Conservation (phyloP, 2,888 invertebrate genomes). For the Onthophagus sagittarius region DNA sequence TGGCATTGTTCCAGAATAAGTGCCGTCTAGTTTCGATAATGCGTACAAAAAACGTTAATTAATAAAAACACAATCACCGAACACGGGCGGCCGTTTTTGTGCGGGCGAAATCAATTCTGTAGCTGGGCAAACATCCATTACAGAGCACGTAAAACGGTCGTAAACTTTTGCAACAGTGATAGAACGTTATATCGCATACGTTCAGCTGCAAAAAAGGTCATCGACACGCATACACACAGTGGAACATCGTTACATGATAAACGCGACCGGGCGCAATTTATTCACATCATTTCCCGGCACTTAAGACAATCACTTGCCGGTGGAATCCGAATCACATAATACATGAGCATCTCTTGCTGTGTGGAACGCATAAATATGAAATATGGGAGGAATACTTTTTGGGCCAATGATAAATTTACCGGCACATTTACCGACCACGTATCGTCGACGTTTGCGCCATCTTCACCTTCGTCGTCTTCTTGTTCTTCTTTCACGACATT, state of each 20-base stretch:
- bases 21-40: background rate
- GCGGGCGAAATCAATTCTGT: background rate
- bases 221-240: background rate
- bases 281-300: background rate
- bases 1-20: background rate
- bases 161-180: background rate
- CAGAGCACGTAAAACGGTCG: background rate
- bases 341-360: background rate
- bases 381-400: background rate
- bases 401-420: background rate
- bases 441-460: background rate
- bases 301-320: background rate
- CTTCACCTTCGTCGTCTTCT: background rate
- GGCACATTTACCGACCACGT: background rate
- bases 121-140: background rate
- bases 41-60: background rate
- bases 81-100: background rate
- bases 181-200: background rate
- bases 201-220: background rate
- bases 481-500: background rate
- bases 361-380: background rate
- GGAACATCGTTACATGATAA: background rate
- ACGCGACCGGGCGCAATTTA: background rate
- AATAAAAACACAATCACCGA: background rate
- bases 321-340: background rate